Percentiles rank a stretch among this genome's conserved stretches.
Evolutionary conservation across 2,797 vertebrate genomes (phyloP).

Genomic region (Cetoscarus ocellatus): DNA sequence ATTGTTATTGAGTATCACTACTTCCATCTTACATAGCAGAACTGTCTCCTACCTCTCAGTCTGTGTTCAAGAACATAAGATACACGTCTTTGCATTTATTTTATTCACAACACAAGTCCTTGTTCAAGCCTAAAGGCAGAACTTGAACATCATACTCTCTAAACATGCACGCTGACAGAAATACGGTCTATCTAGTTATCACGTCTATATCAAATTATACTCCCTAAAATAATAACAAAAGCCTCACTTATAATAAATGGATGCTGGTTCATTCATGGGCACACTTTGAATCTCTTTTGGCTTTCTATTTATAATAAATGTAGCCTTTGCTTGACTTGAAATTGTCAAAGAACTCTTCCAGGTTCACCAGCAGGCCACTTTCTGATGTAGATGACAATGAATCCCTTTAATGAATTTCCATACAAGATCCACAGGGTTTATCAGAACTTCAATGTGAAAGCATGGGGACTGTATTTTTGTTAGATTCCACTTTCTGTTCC

Average conservation of each 20-base stretch:
- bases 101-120: too few relatives aligned
- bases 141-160: too few relatives aligned
- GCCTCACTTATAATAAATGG: background rate
- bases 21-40: too few relatives aligned
- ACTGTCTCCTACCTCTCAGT: too few relatives aligned
- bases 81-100: too few relatives aligned
- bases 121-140: too few relatives aligned
- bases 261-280: background rate
- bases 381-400: background rate
- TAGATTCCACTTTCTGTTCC: background rate
- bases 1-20: too few relatives aligned
- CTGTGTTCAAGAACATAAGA: too few relatives aligned
- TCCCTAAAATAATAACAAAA: too few relatives aligned
- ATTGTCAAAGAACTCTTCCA: background rate
- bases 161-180: background rate
- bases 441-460: background rate
- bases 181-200: fast-evolving
- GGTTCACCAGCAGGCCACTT: background rate
- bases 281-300: background rate
- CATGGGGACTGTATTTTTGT: background rate
- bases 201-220: background rate
- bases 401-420: background rate
- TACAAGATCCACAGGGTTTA: background rate
- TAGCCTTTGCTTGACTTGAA: background rate
- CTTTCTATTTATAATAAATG: background rate